These are phyloP conservation scores for Meloidogyne floridensis DNA, from an alignment of 1,140 invertebrate genomes.

Conservation along the genomic window DNA sequence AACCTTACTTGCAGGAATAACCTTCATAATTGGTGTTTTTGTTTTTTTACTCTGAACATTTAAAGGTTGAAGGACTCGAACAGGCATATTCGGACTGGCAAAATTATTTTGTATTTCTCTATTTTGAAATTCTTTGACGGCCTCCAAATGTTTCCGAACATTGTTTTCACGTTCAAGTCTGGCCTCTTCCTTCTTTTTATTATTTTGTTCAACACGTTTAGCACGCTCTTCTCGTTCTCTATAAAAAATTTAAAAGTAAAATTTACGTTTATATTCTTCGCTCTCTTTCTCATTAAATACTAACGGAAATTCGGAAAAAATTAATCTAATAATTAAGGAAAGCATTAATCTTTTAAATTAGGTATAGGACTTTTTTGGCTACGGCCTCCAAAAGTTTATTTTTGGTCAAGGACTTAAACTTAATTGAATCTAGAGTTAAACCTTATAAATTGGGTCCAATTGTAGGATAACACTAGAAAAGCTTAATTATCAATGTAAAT, in stretches of 20 bases:
- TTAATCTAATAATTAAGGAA: no score
- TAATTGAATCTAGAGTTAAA: no score
- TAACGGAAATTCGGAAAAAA: no score
- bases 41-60: background rate
- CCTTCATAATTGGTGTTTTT: background rate
- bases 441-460: no score
- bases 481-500: no score
- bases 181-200: constrained; percentile 25
- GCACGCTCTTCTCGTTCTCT: constrained; percentile 31
- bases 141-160: background rate
- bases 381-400: no score
- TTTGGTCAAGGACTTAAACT: no score
- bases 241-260: constrained; percentile 11
- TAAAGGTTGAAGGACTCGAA: background rate
- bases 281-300: no score
- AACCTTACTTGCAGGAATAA: background rate
- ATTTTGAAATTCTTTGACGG: background rate
- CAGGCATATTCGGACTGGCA: background rate
- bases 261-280: background rate
- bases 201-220: constrained; percentile 35
- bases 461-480: no score
- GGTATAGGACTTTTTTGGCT: no score
- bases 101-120: background rate
- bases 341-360: no score
- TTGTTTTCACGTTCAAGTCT: constrained; percentile 19